Conservation (phyloP, 1,140 invertebrate species). For the Colletes gigas region DNA sequence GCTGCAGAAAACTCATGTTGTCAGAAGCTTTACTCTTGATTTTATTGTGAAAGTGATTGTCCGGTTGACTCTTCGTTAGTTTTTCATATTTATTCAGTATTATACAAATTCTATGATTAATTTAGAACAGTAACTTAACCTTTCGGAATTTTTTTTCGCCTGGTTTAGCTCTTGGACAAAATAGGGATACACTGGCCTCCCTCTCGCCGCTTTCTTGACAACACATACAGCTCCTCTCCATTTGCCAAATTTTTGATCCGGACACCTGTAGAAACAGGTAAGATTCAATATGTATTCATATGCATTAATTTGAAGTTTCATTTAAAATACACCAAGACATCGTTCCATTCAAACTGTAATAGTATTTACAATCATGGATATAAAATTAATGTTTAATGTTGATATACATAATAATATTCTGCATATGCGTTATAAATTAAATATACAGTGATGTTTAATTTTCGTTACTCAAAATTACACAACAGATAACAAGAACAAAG, state of each 20-base stretch:
- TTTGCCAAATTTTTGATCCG: constrained; percentile 98
- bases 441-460: neutral
- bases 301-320: neutral
- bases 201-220: constrained; percentile 96
- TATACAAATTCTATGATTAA: neutral
- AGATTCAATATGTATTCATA: neutral
- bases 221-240: constrained; percentile 96
- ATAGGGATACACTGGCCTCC: constrained; percentile 92
- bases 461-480: neutral
- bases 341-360: neutral
- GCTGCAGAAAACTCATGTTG: constrained; percentile 62
- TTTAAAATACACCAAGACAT: neutral
- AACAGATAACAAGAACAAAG: neutral
- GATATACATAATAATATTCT: neutral
- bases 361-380: neutral
- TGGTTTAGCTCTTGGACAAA: constrained; percentile 93
- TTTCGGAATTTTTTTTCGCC: constrained; percentile 93
- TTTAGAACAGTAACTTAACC: constrained; percentile 79
- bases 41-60: constrained; percentile 12
- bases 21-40: constrained; percentile 44
- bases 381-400: neutral
- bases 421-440: neutral
- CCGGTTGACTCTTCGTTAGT: neutral
- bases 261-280: constrained; percentile 86
- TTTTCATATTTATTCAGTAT: neutral